A percentile compares a stretch with the other conserved stretches of the same genome.
Conservation (phyloP, 2,888 invertebrate genomes). For the Meliscaeva auricollis region DNA sequence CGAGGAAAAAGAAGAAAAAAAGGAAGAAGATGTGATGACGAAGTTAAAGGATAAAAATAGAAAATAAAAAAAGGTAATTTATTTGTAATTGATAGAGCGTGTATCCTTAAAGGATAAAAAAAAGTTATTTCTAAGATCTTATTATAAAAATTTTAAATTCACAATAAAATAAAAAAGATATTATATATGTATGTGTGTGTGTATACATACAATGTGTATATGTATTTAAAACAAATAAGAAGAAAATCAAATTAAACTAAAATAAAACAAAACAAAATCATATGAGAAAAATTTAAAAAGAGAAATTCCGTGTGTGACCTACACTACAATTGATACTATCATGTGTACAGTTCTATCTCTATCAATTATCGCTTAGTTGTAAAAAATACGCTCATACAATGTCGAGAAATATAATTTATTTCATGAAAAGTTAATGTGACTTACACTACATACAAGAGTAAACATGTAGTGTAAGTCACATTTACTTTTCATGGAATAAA, state of each 20-base stretch:
- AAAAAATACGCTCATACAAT: too few relatives aligned
- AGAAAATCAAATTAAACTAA: conserved; percentile 1
- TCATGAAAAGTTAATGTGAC: too few relatives aligned
- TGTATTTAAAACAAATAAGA: not conserved
- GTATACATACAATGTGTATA: conserved; percentile 20
- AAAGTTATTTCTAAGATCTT: conserved; percentile 49
- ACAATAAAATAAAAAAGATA: conserved; percentile 23
- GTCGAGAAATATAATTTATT: too few relatives aligned
- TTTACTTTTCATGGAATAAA: too few relatives aligned
- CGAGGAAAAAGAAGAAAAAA: not conserved
- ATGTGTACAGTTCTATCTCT: too few relatives aligned
- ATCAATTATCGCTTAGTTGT: too few relatives aligned
- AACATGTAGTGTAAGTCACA: too few relatives aligned
- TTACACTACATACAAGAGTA: too few relatives aligned
- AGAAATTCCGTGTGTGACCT: too few relatives aligned
- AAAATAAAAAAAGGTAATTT: conserved; percentile 6
- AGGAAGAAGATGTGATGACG: not conserved
- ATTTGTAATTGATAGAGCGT: conserved; percentile 52
- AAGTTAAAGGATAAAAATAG: not conserved
- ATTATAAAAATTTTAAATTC: conserved; percentile 20
- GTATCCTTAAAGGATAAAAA: conserved; percentile 45
- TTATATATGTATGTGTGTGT: conserved; percentile 14
- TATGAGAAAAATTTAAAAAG: not conserved
- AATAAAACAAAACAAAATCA: not conserved
- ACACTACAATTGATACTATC: too few relatives aligned